phyloP scores from a whole-genome alignment of 2,113 vertebrate species.

The Acrocephalus kingi region DNA sequence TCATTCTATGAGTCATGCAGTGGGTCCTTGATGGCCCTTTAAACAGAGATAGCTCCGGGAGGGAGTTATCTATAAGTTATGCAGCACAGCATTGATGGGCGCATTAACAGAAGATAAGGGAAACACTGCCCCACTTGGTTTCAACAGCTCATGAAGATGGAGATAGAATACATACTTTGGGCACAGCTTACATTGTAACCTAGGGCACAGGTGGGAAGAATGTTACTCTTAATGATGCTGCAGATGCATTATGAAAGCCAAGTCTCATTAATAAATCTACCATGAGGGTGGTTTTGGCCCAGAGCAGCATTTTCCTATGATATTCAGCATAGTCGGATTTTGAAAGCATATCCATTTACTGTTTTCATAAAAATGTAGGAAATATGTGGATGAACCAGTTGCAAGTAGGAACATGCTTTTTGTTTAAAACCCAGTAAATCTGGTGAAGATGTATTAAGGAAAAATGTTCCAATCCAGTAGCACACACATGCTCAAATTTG shows the following conservation, averaged over 20 bases:
- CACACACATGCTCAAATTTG: not conserved
- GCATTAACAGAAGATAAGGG: no score
- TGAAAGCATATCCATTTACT: not conserved
- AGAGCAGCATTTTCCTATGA: not conserved
- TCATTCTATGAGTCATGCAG: no score
- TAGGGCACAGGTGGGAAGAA: not conserved
- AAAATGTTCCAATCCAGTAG: not conserved
- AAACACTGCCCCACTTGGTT: no score
- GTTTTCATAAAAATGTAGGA: not conserved
- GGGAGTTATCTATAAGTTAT: no score
- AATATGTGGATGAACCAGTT: not conserved
- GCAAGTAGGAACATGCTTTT: not conserved
- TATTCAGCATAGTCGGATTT: accelerated
- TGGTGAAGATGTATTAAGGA: not conserved
- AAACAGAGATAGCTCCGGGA: no score
- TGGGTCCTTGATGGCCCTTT: no score
- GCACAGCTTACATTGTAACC: no score
- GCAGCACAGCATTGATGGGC: no score
- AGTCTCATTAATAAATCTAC: not conserved
- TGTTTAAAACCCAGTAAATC: not conserved
- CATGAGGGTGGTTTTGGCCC: not conserved
- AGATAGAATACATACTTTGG: no score
- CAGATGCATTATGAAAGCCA: not conserved
- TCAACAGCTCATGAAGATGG: no score
- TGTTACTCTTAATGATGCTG: not conserved